Evolutionary conservation across 2,113 vertebrate species (phyloP), one percentile per base, ranked within the genome.

Genomic region (Aegithalos caudatus): DNA sequence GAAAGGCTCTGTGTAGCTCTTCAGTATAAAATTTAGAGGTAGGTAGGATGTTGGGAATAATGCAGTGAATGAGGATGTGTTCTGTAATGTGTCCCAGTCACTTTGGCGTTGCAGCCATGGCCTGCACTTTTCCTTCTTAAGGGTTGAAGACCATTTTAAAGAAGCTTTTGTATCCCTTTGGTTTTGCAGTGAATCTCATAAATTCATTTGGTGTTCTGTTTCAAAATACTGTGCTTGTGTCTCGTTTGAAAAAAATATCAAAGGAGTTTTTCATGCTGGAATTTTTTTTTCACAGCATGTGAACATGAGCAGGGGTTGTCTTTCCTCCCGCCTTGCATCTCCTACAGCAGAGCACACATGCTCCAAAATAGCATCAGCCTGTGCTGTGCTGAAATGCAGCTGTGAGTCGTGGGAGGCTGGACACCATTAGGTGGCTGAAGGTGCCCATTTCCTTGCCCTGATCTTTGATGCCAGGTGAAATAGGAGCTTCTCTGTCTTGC

Each of bases 251-350:
- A 88, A 74, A 94, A 81, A 74, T 13, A 90, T 50, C 67, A 73
- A 79, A 93, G 78, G 85, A 71, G 35, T 78, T 90, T 77, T 86
- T 82, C 69, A 8, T 86, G 91, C 42, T 91, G 54, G 57, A 58
- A 31, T 73, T 70, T 79, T 91, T 94, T 93, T 81, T 12, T 83
- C 38, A 27, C 66, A 84, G 84, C 61, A 40, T 83, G 60, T 86
- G 92, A 95, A 88, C 72, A 67, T 78, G 80, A 93, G 80, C 82
- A 94, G 86, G 90, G 88, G 23, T 90, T 96, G 94, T 94, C 92
- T 90, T 94, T 90, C 86, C 79, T 95, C 76, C 74, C 3, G 24
- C 92, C 90, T 95, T 23, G 7, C 88, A 70, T 94, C 95, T 93
- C 94, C 96, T 78, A 62, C 86, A 81, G 82, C 67, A 12, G 45